phyloP scores from a whole-genome alignment of 2,888 invertebrate genomes.

The Drosophila tanythrix region DNA sequence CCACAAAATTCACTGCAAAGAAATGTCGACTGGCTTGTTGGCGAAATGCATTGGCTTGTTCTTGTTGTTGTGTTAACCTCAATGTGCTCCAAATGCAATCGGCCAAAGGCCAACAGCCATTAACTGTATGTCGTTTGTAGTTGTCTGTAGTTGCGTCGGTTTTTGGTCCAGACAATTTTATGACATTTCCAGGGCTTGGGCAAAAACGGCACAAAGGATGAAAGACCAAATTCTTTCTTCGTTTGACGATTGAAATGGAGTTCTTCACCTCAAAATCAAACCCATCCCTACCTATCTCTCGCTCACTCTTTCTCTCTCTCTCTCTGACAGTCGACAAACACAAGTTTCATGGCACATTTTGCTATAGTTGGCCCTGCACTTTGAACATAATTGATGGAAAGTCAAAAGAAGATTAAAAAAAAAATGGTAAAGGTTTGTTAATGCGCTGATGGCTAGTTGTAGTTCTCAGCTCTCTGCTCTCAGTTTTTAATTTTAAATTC shows the following conservation, averaged over 20 bases:
- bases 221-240: constrained; percentile 49
- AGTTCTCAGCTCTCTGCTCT: neutral
- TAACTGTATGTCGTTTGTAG: constrained; percentile 1
- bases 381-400: constrained; percentile 25
- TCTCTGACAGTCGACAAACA: constrained; percentile 12
- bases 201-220: constrained; percentile 69
- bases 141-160: constrained; percentile 15
- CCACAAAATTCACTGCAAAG: constrained; percentile 66
- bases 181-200: constrained; percentile 10
- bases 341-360: constrained; percentile 64
- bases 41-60: constrained; percentile 42
- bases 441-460: constrained; percentile 5
- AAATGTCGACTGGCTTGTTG: constrained; percentile 24
- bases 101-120: constrained; percentile 21
- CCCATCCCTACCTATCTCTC: neutral
- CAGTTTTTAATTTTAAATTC: neutral
- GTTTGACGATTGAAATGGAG: constrained; percentile 48
- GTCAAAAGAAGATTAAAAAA: neutral
- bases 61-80: constrained; percentile 26
- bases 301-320: neutral
- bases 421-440: constrained; percentile 2
- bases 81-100: constrained; percentile 47
- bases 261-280: constrained; percentile 4
- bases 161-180: constrained; percentile 41
- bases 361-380: constrained; percentile 36